Base-by-base conservation (phyloP, 2,113 vertebrate genomes). In the Cyprinodon tularosa region DNA sequence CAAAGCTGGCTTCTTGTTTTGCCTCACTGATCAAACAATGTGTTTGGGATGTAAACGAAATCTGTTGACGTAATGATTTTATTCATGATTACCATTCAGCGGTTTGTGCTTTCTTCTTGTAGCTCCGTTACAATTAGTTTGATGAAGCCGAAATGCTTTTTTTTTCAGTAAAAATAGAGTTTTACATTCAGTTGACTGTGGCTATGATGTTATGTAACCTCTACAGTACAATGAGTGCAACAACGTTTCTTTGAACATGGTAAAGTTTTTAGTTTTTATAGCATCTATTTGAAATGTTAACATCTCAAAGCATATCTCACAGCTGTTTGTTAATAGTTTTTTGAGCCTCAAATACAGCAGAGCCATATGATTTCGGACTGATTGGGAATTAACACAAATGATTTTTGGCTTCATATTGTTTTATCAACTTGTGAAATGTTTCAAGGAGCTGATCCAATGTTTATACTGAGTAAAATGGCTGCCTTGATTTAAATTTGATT, bases 1-100 rank as follows among this genome's bases (percentile, higher is more conserved):
- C 29, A 47, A 78, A 53, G 53, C 69, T 61, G 10, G 13, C 66
- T 90, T 89, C 77, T 85, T 72, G 62, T 84, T 86, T 85, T 85
- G 77, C 37, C 3, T 37, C 63, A 63, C 61, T 42, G 15, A 78
- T 67, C 62, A 67, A 62, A 71, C 22, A 63, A 62, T 62, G 8
- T 38, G 61, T 9, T 9, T n/a, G 50, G 50, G n/a, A 9, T 57
- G n/a, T 57, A 57, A 57, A n/a, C 14, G 5, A 53, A 53, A 53
- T 53, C 48, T 9, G 44, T 45, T 10, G 2, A 10, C n/a, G 50
- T 45, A 45, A 11, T 57, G 50, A 57, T n/a, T n/a, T 57, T 20
- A 57, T 57, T 57, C 5, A n/a, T n/a, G 50, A 57, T 57, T 57
- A 9, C 20, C n/a, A 2, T n/a, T n/a, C 50, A 57, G 50, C 9